Percentiles rank a stretch among this genome's conserved stretches.
These are phyloP conservation scores for Urophycis tenuis DNA, from an alignment of 2,797 vertebrate genomes.

Conservation along the genomic window DNA sequence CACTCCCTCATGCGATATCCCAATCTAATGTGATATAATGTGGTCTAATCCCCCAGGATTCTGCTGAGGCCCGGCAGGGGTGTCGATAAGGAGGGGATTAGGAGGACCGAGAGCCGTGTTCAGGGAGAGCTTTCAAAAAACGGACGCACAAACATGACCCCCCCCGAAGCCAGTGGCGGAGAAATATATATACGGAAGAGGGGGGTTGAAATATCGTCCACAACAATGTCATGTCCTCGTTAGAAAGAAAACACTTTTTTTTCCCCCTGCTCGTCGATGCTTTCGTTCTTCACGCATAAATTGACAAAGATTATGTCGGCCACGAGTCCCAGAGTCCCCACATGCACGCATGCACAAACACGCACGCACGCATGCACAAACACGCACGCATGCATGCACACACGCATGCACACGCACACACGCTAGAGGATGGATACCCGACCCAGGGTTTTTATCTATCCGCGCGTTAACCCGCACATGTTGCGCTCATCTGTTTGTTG, in stretches of 20 bases:
- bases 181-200: background rate
- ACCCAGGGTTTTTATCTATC: no score
- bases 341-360: background rate
- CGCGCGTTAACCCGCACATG: no score
- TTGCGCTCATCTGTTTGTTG: no score
- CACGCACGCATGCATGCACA: constrained; percentile 11
- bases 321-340: no score
- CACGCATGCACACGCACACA: background rate
- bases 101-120: background rate
- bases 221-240: background rate
- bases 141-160: background rate
- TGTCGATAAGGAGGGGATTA: background rate
- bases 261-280: background rate
- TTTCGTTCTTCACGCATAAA: background rate
- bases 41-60: background rate
- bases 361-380: background rate
- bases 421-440: no score
- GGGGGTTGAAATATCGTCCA: background rate
- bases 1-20: background rate
- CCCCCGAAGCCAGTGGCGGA: background rate
- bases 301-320: no score
- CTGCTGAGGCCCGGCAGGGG: background rate
- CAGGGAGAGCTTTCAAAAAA: background rate
- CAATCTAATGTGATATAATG: background rate
- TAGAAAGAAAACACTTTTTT: background rate